A percentile compares a stretch with the other conserved stretches of the same genome.
phyloP scores from a whole-genome alignment of 1,140 invertebrate genomes.

The Campoletis sonorensis region DNA sequence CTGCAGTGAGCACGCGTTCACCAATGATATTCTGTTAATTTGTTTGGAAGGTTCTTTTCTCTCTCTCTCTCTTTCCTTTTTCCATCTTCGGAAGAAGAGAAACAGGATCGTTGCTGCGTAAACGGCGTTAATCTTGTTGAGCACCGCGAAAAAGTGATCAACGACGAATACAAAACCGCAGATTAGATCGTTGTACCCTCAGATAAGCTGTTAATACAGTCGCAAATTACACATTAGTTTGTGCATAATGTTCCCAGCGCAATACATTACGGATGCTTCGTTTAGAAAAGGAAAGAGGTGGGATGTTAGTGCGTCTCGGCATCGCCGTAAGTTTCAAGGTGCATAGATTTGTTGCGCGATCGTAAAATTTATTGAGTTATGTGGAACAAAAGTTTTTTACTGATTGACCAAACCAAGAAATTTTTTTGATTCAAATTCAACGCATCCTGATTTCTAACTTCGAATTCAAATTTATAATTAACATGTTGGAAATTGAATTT shows the following conservation, averaged over 20 bases:
- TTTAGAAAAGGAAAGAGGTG: not conserved
- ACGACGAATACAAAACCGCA: constrained; percentile 16
- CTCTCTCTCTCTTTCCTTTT: not conserved
- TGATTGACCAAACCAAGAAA: not conserved
- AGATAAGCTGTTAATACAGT: constrained; percentile 17
- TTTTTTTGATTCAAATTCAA: not conserved
- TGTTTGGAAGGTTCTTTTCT: not conserved
- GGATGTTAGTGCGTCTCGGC: not conserved
- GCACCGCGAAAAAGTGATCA: constrained; percentile 7
- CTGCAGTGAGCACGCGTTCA: constrained; percentile 18
- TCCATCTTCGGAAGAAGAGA: not conserved
- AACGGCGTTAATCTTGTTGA: constrained; percentile 44
- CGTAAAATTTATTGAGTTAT: not conserved
- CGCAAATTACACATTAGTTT: constrained; percentile 3
- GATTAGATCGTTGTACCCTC: constrained; percentile 8
- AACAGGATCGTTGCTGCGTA: constrained; percentile 1
- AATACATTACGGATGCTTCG: not conserved
- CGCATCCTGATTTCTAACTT: too few relatives aligned
- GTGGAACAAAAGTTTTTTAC: not conserved
- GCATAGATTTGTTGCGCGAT: not conserved
- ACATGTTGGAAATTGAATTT: too few relatives aligned
- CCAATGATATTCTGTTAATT: constrained; percentile 19
- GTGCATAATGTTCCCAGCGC: not conserved
- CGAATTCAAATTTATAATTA: too few relatives aligned
- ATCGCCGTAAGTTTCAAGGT: too few relatives aligned